These are phyloP conservation scores for Prionailurus viverrinus DNA, from an alignment of 2,113 vertebrate genomes.

Conservation along the genomic window DNA sequence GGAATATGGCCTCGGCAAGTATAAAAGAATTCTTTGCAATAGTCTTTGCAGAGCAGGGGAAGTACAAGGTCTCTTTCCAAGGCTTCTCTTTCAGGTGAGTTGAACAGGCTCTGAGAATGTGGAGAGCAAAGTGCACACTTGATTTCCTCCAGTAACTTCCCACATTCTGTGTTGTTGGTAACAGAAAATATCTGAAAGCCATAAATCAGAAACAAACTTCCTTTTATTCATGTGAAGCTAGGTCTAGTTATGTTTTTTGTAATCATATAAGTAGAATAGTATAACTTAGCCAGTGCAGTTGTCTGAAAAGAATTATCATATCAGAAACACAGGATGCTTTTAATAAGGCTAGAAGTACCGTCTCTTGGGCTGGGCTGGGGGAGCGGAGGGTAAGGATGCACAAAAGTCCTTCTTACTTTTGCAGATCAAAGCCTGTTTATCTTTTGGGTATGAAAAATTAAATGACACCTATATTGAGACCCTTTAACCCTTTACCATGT, in stretches of 20 bases:
- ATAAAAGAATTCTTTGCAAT: conserved; percentile 99
- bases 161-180: conserved; percentile 98
- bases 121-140: conserved; percentile 98
- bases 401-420: background rate
- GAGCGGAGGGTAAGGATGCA: background rate
- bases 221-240: background rate
- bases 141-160: conserved; percentile 97
- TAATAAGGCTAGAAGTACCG: background rate
- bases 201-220: conserved; percentile 87
- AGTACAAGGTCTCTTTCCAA: conserved; percentile 93
- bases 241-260: background rate
- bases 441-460: conserved; percentile 29
- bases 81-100: conserved; percentile 91
- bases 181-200: conserved; percentile 95
- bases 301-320: background rate
- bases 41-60: conserved; percentile 96
- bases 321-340: background rate
- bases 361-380: background rate
- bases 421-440: conserved; percentile 6
- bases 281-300: background rate
- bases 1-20: conserved; percentile 97
- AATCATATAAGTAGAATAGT: conserved; percentile 52
- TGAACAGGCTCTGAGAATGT: conserved; percentile 96
- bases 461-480: conserved; percentile 50
- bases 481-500: background rate